Evolutionary conservation across 2,113 vertebrate genomes (phyloP), one percentile per base, ranked within the genome.

Genomic region (Scomber colias): DNA sequence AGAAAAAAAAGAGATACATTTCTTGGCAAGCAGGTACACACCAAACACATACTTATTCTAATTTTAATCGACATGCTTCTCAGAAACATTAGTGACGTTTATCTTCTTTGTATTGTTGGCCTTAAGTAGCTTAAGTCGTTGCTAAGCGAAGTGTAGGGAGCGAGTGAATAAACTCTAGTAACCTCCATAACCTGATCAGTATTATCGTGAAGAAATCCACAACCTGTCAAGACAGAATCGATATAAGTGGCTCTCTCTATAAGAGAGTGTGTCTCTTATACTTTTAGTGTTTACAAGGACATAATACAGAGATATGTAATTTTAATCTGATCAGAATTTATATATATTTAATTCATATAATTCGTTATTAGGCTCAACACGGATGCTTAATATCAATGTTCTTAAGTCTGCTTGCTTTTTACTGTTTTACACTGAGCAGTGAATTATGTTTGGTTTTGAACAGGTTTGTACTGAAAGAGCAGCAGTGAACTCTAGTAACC

Each of bases 131-230:
- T 82, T 45, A 65, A 61, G 54, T 0, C 0, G 55, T 40, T 76
- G 17, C 70, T 62, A 15, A 65, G 69, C 12, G 11, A 44, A 71
- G 59, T 1, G 11, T 11, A 15, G 11, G 24, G 62, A 44, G 64
- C 14, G n/a, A 56, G 16, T n/a, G 4, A 50, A 67, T 79, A 31
- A 79, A 82, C 75, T 75, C 44, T 0, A 53, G 61, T 79, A 75
- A 82, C 75, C 84, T 69, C 27, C 13, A 15, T 21, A 44, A 46
- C 40, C 30, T 4, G 12, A 72, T 67, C 60, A 19, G 50, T 30
- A 3, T 24, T 44, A 46, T 54, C 66, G 19, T 44, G 9, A 27
- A 72, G n/a, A 49, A 68, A 68, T 57, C 27, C 16, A 68, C 24
- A 63, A 59, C 31, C 69, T 66, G 53, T 51, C 48, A 54, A n/a